phyloP scores from a whole-genome alignment of 2,113 vertebrate species.

The Tychaedon coryphoeus region DNA sequence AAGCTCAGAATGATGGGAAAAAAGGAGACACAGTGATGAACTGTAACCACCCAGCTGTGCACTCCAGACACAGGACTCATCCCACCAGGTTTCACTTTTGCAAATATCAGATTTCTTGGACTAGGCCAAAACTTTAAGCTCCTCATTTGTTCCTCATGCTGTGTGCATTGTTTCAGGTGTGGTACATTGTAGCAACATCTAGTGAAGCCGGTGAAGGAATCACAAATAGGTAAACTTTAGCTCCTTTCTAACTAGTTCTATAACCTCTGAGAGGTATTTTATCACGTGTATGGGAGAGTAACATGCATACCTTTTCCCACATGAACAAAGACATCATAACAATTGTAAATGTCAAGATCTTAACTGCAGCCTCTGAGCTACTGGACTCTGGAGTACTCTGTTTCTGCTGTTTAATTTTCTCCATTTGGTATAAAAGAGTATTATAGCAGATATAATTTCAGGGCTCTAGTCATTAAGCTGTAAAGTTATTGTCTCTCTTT shows the following conservation, averaged over 20 bases:
- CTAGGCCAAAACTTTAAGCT: neutral
- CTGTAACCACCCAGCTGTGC: rapidly evolving
- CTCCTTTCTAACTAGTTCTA: neutral
- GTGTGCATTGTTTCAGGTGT: rapidly evolving
- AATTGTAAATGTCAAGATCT: neutral
- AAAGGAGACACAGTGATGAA: neutral
- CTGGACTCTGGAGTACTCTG: neutral
- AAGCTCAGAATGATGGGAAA: neutral
- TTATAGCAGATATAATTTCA: neutral
- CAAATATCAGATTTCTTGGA: too few species aligned
- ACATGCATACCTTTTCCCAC: neutral
- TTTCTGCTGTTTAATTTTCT: neutral
- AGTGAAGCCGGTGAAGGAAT: neutral
- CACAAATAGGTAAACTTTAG: neutral
- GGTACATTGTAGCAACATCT: neutral
- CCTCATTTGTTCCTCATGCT: neutral
- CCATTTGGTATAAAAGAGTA: neutral
- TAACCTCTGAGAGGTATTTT: neutral
- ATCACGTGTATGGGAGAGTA: neutral
- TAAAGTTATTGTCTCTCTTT: neutral
- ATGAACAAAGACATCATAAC: neutral
- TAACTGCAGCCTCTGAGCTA: neutral
- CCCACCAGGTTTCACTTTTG: neutral
- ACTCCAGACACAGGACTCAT: neutral
- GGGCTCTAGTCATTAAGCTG: neutral